phyloP scores from a whole-genome alignment of 2,113 vertebrate genomes.

The Gallinago media region DNA sequence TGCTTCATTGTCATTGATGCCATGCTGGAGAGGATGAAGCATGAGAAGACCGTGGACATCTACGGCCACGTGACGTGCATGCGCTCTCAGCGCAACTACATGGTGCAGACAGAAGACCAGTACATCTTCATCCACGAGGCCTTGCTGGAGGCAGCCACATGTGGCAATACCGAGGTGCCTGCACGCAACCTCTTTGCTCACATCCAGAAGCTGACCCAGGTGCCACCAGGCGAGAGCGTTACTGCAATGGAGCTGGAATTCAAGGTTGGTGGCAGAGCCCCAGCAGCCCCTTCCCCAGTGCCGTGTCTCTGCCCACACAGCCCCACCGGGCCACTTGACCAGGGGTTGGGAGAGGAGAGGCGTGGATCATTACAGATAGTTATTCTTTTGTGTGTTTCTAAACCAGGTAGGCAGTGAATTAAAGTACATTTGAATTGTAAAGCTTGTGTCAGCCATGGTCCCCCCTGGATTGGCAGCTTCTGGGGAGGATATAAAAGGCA shows the following conservation, averaged over 20 bases:
- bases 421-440: slow-evolving; percentile 58
- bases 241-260: slow-evolving; percentile 96
- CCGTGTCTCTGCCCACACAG: neutral
- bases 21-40: slow-evolving; percentile 96
- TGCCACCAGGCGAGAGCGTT: slow-evolving; percentile 86
- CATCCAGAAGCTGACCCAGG: slow-evolving; percentile 93
- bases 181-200: slow-evolving; percentile 93
- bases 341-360: neutral
- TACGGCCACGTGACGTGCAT: slow-evolving; percentile 96
- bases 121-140: slow-evolving; percentile 97
- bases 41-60: slow-evolving; percentile 93
- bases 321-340: accelerated
- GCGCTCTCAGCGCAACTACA: slow-evolving; percentile 97
- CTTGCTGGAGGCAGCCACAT: slow-evolving; percentile 89
- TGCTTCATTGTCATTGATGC: slow-evolving; percentile 95
- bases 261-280: slow-evolving; percentile 83
- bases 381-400: slow-evolving; percentile 16
- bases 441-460: neutral
- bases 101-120: slow-evolving; percentile 98
- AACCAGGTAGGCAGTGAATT: slow-evolving; percentile 44
- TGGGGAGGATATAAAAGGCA: slow-evolving; percentile 64
- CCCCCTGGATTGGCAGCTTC: slow-evolving; percentile 50
- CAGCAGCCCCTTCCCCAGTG: neutral
- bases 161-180: slow-evolving; percentile 90
- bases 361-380: neutral